Evolutionary conservation across 2,797 vertebrate genomes (phyloP).

Genomic region (Melanotaenia nigrans): DNA sequence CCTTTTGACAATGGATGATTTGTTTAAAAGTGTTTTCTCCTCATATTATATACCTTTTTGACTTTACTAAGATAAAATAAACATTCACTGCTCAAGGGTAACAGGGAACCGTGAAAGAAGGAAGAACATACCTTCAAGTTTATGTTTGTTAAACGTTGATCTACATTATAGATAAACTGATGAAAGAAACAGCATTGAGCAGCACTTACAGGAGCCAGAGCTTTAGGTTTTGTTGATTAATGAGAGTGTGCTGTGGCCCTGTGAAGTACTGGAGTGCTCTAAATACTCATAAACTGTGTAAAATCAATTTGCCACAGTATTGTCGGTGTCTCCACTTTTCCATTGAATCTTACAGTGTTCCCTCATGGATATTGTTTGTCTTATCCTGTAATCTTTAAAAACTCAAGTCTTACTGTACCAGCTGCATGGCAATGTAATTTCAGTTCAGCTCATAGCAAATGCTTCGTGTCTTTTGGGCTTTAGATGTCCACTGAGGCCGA

Average conservation of each 20-base stretch:
- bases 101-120: no score
- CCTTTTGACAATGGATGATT: neutral
- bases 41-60: no score
- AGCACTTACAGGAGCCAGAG: neutral
- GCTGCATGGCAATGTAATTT: conserved; percentile 30
- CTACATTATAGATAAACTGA: neutral
- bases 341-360: conserved; percentile 3
- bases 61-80: no score
- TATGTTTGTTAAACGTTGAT: no score
- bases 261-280: neutral
- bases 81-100: no score
- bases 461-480: conserved; percentile 14
- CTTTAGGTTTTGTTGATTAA: neutral
- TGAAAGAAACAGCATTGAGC: neutral
- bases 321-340: conserved; percentile 8
- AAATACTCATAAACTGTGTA: conserved; percentile 16
- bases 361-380: neutral
- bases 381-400: conserved; percentile 12
- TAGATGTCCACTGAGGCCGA: conserved; percentile 12
- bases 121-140: no score
- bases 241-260: neutral
- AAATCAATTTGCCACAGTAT: conserved; percentile 16
- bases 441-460: conserved; percentile 25
- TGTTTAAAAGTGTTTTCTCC: neutral
- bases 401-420: conserved; percentile 10